phyloP scores from a whole-genome alignment of 1,140 invertebrate genomes.

The Brachionus rotundiformis region DNA sequence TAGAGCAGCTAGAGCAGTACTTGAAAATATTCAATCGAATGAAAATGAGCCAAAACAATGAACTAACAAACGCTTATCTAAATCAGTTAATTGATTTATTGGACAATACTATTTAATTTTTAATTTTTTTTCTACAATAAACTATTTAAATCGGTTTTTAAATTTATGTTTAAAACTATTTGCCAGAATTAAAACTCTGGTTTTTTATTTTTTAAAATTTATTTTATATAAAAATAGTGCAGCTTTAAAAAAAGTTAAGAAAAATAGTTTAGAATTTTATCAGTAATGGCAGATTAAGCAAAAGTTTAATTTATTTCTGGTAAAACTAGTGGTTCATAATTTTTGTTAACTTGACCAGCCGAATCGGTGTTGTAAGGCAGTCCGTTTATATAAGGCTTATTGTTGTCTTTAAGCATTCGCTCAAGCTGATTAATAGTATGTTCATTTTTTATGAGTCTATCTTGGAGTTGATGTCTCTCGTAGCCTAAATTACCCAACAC shows the following conservation, averaged over 20 bases:
- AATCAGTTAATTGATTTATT: conserved; percentile 23
- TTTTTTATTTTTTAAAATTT: neutral
- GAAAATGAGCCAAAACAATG: conserved; percentile 23
- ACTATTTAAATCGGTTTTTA: neutral
- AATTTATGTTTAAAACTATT: neutral
- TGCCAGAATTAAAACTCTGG: conserved; percentile 32
- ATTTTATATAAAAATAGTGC: conserved; percentile 1
- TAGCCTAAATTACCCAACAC: conserved; percentile 33
- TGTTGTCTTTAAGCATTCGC: conserved; percentile 41
- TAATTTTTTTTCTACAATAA: neutral
- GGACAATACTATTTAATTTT: neutral
- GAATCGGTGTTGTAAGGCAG: neutral
- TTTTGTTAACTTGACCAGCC: neutral
- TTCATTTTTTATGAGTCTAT: conserved; percentile 50
- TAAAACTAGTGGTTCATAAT: conserved; percentile 42
- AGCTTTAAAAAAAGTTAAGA: conserved; percentile 2
- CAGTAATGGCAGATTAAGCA: conserved; percentile 12
- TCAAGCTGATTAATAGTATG: conserved; percentile 50
- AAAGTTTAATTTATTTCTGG: conserved; percentile 43
- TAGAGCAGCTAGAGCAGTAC: neutral
- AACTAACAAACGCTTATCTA: neutral
- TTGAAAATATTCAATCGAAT: neutral
- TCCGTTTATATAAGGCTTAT: conserved; percentile 43
- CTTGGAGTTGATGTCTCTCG: conserved; percentile 51
- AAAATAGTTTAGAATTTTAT: neutral